phyloP scores from a whole-genome alignment of 2,888 invertebrate species.

The Apeira syringaria region DNA sequence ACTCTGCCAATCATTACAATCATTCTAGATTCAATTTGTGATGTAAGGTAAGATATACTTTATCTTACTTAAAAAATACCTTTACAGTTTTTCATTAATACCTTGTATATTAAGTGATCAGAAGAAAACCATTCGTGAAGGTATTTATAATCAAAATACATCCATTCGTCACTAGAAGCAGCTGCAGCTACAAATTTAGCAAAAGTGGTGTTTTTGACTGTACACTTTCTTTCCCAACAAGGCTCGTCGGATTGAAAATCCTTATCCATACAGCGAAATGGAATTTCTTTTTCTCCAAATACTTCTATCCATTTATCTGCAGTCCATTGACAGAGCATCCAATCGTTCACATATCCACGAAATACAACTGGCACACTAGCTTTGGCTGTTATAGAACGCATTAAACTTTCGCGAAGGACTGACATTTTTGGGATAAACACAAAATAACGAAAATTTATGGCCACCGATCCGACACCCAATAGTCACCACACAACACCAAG shows the following conservation, averaged over 20 bases:
- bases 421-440: no score
- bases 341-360: constrained; percentile 75
- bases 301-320: constrained; percentile 83
- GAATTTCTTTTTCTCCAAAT: constrained; percentile 80
- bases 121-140: constrained; percentile 87
- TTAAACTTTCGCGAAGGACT: constrained; percentile 48
- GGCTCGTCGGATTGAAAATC: constrained; percentile 79
- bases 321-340: constrained; percentile 84
- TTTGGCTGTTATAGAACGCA: constrained; percentile 50
- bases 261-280: constrained; percentile 79
- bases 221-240: constrained; percentile 91
- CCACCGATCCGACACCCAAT: no score
- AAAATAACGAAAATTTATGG: no score
- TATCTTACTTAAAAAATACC: no score
- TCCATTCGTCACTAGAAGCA: constrained; percentile 82
- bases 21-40: no score
- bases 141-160: constrained; percentile 94
- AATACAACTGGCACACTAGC: constrained; percentile 78
- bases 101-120: constrained; percentile 83
- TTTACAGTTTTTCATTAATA: no score
- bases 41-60: no score
- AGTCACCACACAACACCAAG: no score
- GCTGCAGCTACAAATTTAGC: constrained; percentile 82
- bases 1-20: no score
- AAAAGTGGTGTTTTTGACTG: constrained; percentile 83